Percentiles rank a stretch among this genome's conserved stretches.
Evolutionary conservation across 53 echinoderm and acorn worm genomes (phyloP).

Genomic region (Mesocentrotus franciscanus): DNA sequence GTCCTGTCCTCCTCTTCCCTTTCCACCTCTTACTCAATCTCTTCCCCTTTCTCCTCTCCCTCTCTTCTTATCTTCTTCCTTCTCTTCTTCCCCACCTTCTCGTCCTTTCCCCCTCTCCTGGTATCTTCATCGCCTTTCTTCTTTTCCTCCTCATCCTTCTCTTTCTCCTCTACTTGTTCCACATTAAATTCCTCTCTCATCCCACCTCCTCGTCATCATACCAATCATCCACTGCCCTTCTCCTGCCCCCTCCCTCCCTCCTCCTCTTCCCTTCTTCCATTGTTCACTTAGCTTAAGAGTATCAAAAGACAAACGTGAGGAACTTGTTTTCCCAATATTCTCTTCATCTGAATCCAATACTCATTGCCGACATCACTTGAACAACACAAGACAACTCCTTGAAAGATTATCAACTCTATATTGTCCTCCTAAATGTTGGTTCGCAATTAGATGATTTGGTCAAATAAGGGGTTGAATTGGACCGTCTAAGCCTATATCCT

Average conservation of each 20-base stretch:
- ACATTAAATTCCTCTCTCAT: neutral
- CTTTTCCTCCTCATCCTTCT: neutral
- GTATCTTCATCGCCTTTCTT: neutral
- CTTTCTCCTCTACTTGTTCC: neutral
- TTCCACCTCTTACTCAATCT: neutral
- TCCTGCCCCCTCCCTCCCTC: neutral
- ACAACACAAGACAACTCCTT: neutral
- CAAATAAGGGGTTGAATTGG: neutral
- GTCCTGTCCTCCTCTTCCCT: neutral
- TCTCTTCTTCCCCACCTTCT: neutral
- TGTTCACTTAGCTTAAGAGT: neutral
- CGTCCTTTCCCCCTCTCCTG: neutral
- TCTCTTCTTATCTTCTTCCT: slow-evolving; percentile 1
- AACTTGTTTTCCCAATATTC: neutral
- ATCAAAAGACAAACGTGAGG: neutral
- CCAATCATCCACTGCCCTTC: neutral
- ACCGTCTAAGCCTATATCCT: neutral
- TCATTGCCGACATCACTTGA: neutral
- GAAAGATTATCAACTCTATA: neutral
- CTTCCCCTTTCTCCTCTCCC: neutral
- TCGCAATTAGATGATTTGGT: neutral
- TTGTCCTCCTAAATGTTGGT: neutral
- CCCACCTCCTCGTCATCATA: neutral
- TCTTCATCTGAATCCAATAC: neutral
- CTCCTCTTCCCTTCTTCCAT: neutral